Evolutionary conservation across 2,113 vertebrate genomes (phyloP).

Genomic region (Drymodes brunneopygia): DNA sequence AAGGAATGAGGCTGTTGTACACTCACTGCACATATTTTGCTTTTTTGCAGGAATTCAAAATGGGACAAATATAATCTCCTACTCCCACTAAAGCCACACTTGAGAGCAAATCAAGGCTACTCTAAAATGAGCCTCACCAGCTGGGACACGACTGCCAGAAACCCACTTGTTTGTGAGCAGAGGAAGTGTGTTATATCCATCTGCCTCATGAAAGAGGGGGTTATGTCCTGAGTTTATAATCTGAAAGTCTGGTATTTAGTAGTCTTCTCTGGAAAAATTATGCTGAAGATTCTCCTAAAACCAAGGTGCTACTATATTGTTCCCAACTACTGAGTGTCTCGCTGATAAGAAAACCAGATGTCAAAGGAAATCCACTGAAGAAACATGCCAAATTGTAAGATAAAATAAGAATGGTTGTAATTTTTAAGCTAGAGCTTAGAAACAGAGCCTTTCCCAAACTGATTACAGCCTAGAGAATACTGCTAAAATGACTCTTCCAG

Average conservation of each 20-base stretch:
- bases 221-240: fast-evolving
- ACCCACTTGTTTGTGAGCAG: not conserved
- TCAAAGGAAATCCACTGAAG: not conserved
- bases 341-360: not conserved
- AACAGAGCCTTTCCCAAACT: not conserved
- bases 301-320: not conserved
- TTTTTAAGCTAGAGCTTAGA: not conserved
- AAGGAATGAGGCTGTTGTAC: not conserved
- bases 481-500: not conserved
- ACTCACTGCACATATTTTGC: not conserved
- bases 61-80: not conserved
- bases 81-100: not conserved
- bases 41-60: not conserved
- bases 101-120: not conserved
- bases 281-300: not conserved
- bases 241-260: not conserved
- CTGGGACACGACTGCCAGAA: fast-evolving
- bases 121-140: not conserved
- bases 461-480: not conserved
- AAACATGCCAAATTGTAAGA: not conserved
- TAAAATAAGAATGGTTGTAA: not conserved
- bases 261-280: not conserved
- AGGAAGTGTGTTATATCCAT: not conserved
- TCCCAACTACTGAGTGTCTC: not conserved
- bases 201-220: not conserved